Conservation (phyloP, 1,140 invertebrate genomes). For the Armadillidium nasatum region DNA sequence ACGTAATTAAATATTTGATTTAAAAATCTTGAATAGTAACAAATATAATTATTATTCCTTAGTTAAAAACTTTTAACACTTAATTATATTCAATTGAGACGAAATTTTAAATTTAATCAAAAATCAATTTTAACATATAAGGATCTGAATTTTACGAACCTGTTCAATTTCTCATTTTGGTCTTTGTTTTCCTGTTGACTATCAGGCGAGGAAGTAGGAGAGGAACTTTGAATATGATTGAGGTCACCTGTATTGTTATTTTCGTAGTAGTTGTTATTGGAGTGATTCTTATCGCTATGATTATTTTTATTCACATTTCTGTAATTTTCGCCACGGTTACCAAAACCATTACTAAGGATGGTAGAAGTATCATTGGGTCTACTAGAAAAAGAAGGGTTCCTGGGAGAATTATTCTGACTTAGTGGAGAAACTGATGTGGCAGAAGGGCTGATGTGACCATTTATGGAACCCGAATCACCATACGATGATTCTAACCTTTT, state of each 20-base stretch:
- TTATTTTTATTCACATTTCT: not conserved
- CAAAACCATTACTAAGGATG: not conserved
- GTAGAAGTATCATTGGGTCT: not conserved
- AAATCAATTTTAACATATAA: too few relatives aligned
- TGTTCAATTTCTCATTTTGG: not conserved
- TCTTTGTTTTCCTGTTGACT: conserved; percentile 6
- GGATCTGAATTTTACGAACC: not conserved
- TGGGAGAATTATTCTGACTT: not conserved
- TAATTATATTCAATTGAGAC: too few relatives aligned
- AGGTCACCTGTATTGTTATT: not conserved
- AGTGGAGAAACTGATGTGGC: conserved; percentile 5
- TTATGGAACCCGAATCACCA: not conserved
- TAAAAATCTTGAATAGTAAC: too few relatives aligned
- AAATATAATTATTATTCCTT: too few relatives aligned
- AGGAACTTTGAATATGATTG: conserved; percentile 1
- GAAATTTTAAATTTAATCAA: too few relatives aligned
- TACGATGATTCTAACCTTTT: not conserved
- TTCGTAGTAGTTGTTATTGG: not conserved
- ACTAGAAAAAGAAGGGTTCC: not conserved
- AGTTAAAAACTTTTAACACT: too few relatives aligned
- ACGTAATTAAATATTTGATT: not conserved
- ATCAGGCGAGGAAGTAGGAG: not conserved
- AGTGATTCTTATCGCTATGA: conserved; percentile 1
- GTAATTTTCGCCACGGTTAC: not conserved
- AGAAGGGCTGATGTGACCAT: not conserved